These are phyloP conservation scores for Cryptus armator DNA, from an alignment of 2,888 invertebrate genomes.

Conservation along the genomic window DNA sequence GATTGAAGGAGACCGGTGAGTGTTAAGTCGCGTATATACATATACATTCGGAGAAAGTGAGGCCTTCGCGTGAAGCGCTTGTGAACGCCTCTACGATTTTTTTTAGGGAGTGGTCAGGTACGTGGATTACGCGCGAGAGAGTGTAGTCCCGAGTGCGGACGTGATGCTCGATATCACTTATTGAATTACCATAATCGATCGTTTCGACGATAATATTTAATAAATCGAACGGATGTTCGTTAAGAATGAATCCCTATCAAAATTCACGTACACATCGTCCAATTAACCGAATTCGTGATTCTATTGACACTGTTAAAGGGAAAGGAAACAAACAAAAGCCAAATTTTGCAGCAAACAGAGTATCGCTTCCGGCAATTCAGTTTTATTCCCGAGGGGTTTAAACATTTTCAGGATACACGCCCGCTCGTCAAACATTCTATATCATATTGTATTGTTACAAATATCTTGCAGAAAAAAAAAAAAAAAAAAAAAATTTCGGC, in stretches of 20 bases:
- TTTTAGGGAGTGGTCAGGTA: conserved; percentile 58
- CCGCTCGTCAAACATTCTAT: too few relatives aligned
- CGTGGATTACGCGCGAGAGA: conserved; percentile 30
- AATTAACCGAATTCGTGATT: neutral
- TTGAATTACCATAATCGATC: conserved; percentile 49
- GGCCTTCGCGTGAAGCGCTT: conserved; percentile 70
- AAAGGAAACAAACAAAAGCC: too few relatives aligned
- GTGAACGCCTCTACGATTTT: conserved; percentile 40
- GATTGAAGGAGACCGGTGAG: conserved; percentile 32
- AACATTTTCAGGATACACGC: too few relatives aligned
- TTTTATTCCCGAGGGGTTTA: too few relatives aligned
- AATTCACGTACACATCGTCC: neutral
- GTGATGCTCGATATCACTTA: conserved; percentile 21
- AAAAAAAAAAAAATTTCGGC: too few relatives aligned
- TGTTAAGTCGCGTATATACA: conserved; percentile 69
- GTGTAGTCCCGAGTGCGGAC: conserved; percentile 14
- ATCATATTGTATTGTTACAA: too few relatives aligned
- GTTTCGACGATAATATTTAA: conserved; percentile 29
- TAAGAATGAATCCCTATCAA: neutral
- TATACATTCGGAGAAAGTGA: conserved; percentile 75
- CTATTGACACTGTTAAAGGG: too few relatives aligned
- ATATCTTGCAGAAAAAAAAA: too few relatives aligned
- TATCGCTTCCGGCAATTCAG: too few relatives aligned
- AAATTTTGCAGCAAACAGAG: too few relatives aligned
- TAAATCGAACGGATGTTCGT: conserved; percentile 17